A percentile compares a stretch with the other conserved stretches of the same genome.
phyloP scores from a whole-genome alignment of 1,140 invertebrate species.

The Ctenoplectra terminalis region DNA sequence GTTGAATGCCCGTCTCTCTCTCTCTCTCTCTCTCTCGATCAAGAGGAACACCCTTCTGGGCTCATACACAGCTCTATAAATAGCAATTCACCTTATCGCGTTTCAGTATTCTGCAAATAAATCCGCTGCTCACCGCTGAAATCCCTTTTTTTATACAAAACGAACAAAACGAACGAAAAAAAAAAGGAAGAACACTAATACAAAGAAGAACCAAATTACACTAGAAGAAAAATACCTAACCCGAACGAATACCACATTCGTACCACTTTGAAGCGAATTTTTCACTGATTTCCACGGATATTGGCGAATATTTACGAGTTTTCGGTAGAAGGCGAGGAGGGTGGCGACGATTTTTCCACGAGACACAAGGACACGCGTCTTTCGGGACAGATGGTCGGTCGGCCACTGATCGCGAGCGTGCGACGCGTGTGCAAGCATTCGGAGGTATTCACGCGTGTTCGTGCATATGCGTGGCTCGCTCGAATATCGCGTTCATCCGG shows the following conservation, averaged over 20 bases:
- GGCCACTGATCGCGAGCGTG: constrained; percentile 60
- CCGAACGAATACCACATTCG: not conserved
- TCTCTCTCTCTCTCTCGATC: not conserved
- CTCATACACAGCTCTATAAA: constrained; percentile 22
- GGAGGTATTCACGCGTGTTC: constrained; percentile 34
- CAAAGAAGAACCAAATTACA: too few species aligned
- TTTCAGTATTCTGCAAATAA: constrained; percentile 26
- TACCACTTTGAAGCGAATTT: not conserved
- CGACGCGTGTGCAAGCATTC: constrained; percentile 20
- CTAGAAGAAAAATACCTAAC: not conserved
- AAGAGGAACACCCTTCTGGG: constrained; percentile 10
- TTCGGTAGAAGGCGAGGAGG: not conserved
- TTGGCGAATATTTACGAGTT: not conserved
- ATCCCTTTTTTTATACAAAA: not conserved
- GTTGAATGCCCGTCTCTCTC: not conserved
- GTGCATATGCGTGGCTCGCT: constrained; percentile 42
- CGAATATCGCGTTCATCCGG: constrained; percentile 47
- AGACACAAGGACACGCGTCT: constrained; percentile 48
- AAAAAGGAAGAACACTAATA: too few species aligned
- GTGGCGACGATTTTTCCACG: constrained; percentile 7
- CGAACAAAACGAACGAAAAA: not conserved
- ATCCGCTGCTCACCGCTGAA: not conserved
- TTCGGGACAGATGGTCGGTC: constrained; percentile 63
- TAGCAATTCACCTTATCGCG: constrained; percentile 35
- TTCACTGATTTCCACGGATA: not conserved